A percentile compares a stretch with the other conserved stretches of the same genome.
Conservation (phyloP, 2,888 invertebrate species). For the Rhagophthalmus giganteus region DNA sequence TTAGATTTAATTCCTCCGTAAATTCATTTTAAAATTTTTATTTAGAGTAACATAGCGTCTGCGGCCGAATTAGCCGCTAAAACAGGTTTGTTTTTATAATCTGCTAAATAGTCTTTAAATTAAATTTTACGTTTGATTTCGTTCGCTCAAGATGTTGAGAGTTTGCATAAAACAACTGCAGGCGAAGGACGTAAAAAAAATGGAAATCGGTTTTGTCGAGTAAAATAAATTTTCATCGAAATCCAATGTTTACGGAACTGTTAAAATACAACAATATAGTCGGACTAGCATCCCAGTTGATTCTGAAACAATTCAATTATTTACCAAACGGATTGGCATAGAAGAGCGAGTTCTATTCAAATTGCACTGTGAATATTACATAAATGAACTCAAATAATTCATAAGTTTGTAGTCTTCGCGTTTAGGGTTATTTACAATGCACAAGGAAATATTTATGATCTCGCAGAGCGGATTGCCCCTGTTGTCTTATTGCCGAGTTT, state of each 20-base stretch:
- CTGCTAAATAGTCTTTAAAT: too few relatives aligned
- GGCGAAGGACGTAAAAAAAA: too few relatives aligned
- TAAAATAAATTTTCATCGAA: too few relatives aligned
- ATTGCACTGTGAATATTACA: slow-evolving; percentile 58
- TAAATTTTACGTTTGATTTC: too few relatives aligned
- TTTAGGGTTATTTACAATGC: slow-evolving; percentile 59
- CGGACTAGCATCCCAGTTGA: slow-evolving; percentile 49
- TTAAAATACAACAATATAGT: slow-evolving; percentile 27
- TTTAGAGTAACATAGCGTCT: too few relatives aligned
- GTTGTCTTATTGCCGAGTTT: slow-evolving; percentile 54
- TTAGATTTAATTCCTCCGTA: too few relatives aligned
- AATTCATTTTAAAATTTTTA: too few relatives aligned
- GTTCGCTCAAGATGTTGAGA: too few relatives aligned
- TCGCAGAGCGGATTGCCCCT: slow-evolving; percentile 52
- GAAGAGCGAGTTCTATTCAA: slow-evolving; percentile 57
- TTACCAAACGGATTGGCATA: slow-evolving; percentile 57
- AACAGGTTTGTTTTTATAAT: too few relatives aligned
- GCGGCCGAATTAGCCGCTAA: too few relatives aligned
- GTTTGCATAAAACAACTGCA: too few relatives aligned
- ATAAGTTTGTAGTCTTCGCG: slow-evolving; percentile 58
- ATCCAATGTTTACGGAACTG: slow-evolving; percentile 28
- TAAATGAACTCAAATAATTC: slow-evolving; percentile 58
- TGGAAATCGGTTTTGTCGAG: too few relatives aligned
- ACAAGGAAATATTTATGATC: slow-evolving; percentile 64
- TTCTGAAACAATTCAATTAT: slow-evolving; percentile 56